These are phyloP conservation scores for Epicampocera succincta DNA, from an alignment of 2,888 invertebrate genomes.

Conservation along the genomic window DNA sequence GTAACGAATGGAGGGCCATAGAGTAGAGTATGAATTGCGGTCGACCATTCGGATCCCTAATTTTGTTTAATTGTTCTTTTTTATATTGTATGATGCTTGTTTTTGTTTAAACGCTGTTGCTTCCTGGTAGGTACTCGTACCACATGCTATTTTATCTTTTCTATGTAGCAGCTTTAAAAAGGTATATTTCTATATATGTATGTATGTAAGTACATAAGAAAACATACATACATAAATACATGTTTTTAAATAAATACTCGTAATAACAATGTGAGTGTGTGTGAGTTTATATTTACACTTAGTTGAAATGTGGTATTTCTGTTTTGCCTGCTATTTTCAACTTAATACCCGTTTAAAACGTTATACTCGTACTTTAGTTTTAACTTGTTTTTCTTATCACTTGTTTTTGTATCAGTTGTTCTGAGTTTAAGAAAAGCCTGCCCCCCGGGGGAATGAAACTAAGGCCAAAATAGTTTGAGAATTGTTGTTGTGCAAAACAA, in stretches of 20 bases:
- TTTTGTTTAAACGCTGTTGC: slow-evolving; percentile 39
- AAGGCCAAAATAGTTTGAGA: no score
- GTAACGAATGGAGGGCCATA: no score
- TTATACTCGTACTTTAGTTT: slow-evolving; percentile 18
- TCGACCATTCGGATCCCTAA: slow-evolving; percentile 13
- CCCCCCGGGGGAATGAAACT: slow-evolving; percentile 9
- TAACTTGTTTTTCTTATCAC: slow-evolving; percentile 31
- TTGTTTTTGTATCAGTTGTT: slow-evolving; percentile 3
- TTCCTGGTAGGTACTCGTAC: slow-evolving; percentile 69
- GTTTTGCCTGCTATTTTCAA: slow-evolving; percentile 6
- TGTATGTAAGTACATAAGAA: no score
- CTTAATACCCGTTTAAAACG: not conserved
- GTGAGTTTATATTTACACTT: no score
- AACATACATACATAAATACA: no score
- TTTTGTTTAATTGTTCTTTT: slow-evolving; percentile 41
- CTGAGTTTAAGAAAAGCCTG: not conserved
- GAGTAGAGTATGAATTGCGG: not conserved
- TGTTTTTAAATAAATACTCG: no score
- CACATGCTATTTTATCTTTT: no score
- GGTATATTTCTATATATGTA: no score
- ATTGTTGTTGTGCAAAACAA: no score
- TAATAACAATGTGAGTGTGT: no score
- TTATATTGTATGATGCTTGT: slow-evolving; percentile 28
- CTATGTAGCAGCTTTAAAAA: no score
- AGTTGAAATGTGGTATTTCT: slow-evolving; percentile 8